Base-by-base conservation (phyloP, 2,888 invertebrate genomes). In the Uropetala carovei region DNA sequence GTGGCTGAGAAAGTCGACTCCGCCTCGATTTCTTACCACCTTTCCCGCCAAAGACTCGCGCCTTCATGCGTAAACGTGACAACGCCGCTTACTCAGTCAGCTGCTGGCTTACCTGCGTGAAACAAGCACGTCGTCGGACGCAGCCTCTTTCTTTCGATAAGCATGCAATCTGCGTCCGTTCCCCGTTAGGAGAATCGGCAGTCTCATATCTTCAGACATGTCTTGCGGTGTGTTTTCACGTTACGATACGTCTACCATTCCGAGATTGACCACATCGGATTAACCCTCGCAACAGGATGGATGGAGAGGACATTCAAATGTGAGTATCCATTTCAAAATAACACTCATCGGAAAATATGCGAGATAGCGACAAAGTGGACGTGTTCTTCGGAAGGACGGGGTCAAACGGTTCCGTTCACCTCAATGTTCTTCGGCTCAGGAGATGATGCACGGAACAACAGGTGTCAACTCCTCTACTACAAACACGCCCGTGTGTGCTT, bases 401-500 rank as follows among this genome's bases (percentile, higher is more conserved):
- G 68, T 68, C 68, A 68, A 68, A 68, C 68, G 68, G 68, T 68
- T n/a, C 9, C 68, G 68, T 68, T 68, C 68, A 68, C 68, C 68
- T 68, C 11, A n/a, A n/a, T 22, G 68, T 68, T 68, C 22, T 68
- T 43, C 43, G 43, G 43, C 11, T 22, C 68, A 16, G 27, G 75
- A 27, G 22, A 10, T 75, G 75, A 22, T 75, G 27, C 27, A 27
- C 75, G 27, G 22, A 22, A 22, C 75, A 75, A 75, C 75, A 75
- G 75, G 75, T 75, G 75, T 75, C 75, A 22, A 75, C 9, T 27
- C 9, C 18, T 68, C 18, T 18, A n/a, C n/a, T 9, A n/a, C n/a
- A 13, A 75, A 27, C 22, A 22, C 22, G 27, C 22, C 10, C 22
- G 22, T 13, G 11, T 11, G 75, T 75, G 27, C 27, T 75, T 27